Percentiles rank a stretch among this genome's conserved stretches.
These are phyloP conservation scores for Reinhardtius hippoglossoides DNA, from an alignment of 2,113 vertebrate species.

Conservation along the genomic window DNA sequence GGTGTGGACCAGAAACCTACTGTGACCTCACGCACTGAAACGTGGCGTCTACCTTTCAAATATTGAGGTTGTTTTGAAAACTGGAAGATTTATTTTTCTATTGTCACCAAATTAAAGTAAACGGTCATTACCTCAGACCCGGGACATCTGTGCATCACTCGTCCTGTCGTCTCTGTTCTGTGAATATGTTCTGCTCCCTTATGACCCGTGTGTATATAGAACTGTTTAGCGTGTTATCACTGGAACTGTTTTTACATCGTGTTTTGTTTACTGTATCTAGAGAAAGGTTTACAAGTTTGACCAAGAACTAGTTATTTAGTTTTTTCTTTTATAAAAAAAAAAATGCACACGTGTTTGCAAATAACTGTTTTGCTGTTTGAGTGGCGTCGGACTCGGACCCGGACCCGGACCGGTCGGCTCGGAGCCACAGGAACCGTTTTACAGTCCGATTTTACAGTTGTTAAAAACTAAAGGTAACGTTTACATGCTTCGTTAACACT, in stretches of 20 bases:
- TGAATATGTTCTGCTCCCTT: constrained; percentile 35
- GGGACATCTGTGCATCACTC: constrained; percentile 26
- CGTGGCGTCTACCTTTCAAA: background rate
- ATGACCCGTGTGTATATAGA: too few species aligned
- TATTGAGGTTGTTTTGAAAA: background rate
- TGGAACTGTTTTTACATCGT: constrained; percentile 50
- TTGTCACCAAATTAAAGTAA: constrained; percentile 49
- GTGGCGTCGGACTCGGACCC: background rate
- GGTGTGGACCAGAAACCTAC: background rate
- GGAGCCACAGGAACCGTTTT: constrained; percentile 15
- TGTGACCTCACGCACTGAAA: background rate
- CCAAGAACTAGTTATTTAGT: constrained; percentile 7
- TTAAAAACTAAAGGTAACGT: constrained; percentile 52
- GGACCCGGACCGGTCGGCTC: too few species aligned
- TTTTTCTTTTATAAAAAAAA: background rate
- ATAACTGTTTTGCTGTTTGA: constrained; percentile 1
- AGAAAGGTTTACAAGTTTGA: constrained; percentile 64
- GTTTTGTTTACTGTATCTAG: constrained; percentile 55
- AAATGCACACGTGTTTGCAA: constrained; percentile 46
- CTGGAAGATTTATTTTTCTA: constrained; percentile 38
- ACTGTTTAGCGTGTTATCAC: constrained; percentile 43
- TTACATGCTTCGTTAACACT: constrained; percentile 64
- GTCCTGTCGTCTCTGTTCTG: constrained; percentile 30
- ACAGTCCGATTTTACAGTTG: background rate
- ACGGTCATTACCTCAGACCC: constrained; percentile 65